A percentile compares a stretch with the other conserved stretches of the same genome.
Evolutionary conservation across 30 jellyfish, hydroid and myxozoan genomes (phyloP).

Genomic region (Pelagia noctiluca): DNA sequence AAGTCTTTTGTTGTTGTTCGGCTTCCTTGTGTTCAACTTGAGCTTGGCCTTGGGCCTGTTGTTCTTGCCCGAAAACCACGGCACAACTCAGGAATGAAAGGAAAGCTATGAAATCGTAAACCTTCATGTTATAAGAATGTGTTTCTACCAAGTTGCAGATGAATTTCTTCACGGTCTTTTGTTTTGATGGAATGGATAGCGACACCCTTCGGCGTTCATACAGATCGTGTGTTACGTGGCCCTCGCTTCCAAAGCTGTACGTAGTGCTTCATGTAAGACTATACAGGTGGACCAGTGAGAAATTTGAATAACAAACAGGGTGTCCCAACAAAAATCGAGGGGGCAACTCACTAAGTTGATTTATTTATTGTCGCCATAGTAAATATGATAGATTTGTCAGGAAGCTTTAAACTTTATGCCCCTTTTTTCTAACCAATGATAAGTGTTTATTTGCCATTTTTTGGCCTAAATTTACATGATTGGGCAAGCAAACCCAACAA

Average conservation of each 20-base stretch:
- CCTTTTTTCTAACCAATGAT: too few species aligned
- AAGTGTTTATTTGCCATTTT: too few species aligned
- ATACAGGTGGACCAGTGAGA: neutral
- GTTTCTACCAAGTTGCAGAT: neutral
- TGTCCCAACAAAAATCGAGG: neutral
- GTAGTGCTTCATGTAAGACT: neutral
- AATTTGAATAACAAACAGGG: neutral
- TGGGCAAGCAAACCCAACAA: too few species aligned
- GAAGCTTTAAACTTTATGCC: too few species aligned
- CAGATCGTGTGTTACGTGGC: slow-evolving; percentile 81
- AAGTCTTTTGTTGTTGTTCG: slow-evolving; percentile 1
- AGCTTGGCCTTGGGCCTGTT: slow-evolving; percentile 12
- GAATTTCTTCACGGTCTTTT: neutral
- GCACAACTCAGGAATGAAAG: slow-evolving; percentile 11
- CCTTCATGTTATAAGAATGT: slow-evolving; percentile 34
- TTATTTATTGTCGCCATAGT: neutral
- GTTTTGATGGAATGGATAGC: neutral
- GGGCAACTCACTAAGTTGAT: neutral
- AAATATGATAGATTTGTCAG: too few species aligned
- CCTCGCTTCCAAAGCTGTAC: neutral
- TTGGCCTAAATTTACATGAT: too few species aligned
- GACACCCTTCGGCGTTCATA: slow-evolving; percentile 20
- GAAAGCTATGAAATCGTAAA: slow-evolving; percentile 18
- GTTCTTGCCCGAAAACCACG: slow-evolving; percentile 34
- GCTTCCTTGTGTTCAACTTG: neutral